Evolutionary conservation across 2,797 vertebrate genomes (phyloP).

Genomic region (Coregonus suidteri): DNA sequence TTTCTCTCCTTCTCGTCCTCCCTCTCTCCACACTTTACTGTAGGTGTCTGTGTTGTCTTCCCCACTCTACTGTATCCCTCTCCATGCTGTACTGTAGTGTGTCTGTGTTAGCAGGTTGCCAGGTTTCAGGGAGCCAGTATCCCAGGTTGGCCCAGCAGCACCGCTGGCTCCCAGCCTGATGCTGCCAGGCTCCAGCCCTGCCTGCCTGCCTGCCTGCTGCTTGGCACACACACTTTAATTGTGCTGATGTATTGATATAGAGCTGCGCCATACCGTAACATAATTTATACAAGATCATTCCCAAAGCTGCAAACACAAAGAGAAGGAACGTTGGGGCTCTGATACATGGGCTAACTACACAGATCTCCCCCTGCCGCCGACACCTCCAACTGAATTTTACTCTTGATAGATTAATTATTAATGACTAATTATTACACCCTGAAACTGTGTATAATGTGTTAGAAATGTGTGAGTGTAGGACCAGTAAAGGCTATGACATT

Average conservation of each 20-base stretch:
- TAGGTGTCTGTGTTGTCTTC: too few relatives aligned
- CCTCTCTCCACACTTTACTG: slow-evolving; percentile 11
- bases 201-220: slow-evolving; percentile 14
- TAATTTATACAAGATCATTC: slow-evolving; percentile 39
- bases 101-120: slow-evolving; percentile 44
- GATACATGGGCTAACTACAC: neutral
- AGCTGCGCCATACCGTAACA: slow-evolving; percentile 30
- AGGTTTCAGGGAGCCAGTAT: slow-evolving; percentile 28
- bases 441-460: too few relatives aligned
- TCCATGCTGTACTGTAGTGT: neutral
- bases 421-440: too few relatives aligned
- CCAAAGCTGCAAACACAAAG: slow-evolving; percentile 22
- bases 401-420: too few relatives aligned
- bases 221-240: slow-evolving; percentile 32
- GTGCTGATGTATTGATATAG: slow-evolving; percentile 45
- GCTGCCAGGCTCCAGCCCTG: neutral
- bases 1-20: slow-evolving; percentile 33
- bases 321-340: neutral
- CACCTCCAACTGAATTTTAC: too few relatives aligned
- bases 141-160: slow-evolving; percentile 4
- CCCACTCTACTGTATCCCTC: neutral
- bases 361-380: too few relatives aligned
- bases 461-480: too few relatives aligned
- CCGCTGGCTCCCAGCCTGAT: neutral
- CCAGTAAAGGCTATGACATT: too few relatives aligned